Evolutionary conservation across 2,888 invertebrate genomes (phyloP).

Genomic region (Eudemis profundana): DNA sequence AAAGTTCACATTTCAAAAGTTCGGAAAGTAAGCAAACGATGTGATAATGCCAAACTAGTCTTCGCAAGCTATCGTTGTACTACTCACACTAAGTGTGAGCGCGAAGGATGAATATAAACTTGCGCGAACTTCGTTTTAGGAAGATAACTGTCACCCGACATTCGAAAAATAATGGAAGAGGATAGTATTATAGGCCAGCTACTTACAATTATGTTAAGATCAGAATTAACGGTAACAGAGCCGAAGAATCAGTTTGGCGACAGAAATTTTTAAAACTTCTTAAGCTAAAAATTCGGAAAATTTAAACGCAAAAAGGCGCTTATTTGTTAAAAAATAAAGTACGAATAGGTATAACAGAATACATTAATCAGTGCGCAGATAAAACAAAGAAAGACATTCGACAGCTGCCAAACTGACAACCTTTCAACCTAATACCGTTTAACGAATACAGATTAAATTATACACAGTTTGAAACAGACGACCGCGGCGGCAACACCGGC

Average conservation of each 20-base stretch:
- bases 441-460: conserved; percentile 5
- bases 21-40: conserved; percentile 10
- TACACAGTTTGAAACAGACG: conserved; percentile 9
- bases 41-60: conserved; percentile 5
- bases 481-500: conserved; percentile 2
- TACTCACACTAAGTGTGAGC: conserved; percentile 20
- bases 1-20: background rate
- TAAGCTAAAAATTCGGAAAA: background rate
- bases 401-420: conserved; percentile 18
- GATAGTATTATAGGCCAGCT: conserved; percentile 34
- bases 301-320: background rate
- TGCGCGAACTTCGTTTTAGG: conserved; percentile 14
- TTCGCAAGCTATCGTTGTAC: conserved; percentile 7
- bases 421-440: background rate
- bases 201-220: conserved; percentile 29
- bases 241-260: background rate
- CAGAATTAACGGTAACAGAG: conserved; percentile 10
- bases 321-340: background rate
- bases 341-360: background rate
- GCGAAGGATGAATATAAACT: background rate
- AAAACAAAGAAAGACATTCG: background rate
- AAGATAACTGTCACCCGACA: conserved; percentile 15
- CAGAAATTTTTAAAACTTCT: background rate
- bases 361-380: too few species aligned
- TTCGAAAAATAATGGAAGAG: conserved; percentile 28